Conservation (phyloP, 2,888 invertebrate species). For the Watsonalla binaria region DNA sequence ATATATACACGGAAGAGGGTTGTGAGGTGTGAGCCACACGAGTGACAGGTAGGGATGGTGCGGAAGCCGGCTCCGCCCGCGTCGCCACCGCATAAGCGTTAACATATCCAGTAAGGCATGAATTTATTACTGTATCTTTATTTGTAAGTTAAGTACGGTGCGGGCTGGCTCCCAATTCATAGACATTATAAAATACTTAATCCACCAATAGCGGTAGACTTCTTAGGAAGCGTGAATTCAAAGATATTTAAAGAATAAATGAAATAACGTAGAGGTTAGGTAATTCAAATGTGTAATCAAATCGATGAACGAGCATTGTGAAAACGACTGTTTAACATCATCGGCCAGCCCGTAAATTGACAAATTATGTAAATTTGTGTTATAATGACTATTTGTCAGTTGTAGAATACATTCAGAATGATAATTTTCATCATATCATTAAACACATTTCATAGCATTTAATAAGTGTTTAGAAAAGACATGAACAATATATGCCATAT, state of each 20-base stretch:
- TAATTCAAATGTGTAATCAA: too few relatives aligned
- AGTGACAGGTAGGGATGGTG: slow-evolving; percentile 22
- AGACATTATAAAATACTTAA: not conserved
- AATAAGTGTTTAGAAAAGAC: slow-evolving; percentile 60
- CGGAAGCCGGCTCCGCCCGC: slow-evolving; percentile 5
- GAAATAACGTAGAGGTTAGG: too few relatives aligned
- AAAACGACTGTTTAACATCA: not conserved
- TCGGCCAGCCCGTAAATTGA: not conserved
- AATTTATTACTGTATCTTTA: slow-evolving; percentile 48
- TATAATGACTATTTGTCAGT: slow-evolving; percentile 24
- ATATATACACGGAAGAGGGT: slow-evolving; percentile 22
- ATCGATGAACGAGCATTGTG: slow-evolving; percentile 5
- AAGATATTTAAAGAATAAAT: too few relatives aligned
- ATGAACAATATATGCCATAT: slow-evolving; percentile 53
- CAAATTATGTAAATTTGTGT: slow-evolving; percentile 15
- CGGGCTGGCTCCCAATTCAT: slow-evolving; percentile 28
- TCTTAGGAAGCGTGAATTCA: too few relatives aligned
- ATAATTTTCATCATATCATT: slow-evolving; percentile 71
- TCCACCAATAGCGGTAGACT: too few relatives aligned
- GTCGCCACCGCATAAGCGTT: slow-evolving; percentile 6
- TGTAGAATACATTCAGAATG: slow-evolving; percentile 40
- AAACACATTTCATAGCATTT: slow-evolving; percentile 70
- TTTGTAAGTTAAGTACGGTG: slow-evolving; percentile 28
- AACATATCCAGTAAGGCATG: slow-evolving; percentile 66
- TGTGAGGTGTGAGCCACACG: slow-evolving; percentile 25